phyloP scores from a whole-genome alignment of 2,113 vertebrate genomes.

The Hippopotamus amphibius region DNA sequence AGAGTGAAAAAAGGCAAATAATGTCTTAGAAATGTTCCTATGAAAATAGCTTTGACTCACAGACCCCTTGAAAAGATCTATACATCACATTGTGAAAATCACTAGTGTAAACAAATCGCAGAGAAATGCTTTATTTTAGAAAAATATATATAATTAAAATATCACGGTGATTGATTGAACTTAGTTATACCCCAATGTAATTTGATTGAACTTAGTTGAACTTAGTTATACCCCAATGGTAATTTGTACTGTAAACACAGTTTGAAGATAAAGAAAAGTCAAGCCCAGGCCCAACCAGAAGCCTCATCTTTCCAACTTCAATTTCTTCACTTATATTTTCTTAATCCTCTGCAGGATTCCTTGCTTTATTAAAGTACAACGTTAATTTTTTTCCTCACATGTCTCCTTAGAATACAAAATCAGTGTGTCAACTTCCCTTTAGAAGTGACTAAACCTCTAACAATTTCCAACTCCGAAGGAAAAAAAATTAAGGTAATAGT shows the following conservation, averaged over 20 bases:
- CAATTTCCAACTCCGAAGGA: neutral
- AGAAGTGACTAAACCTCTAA: neutral
- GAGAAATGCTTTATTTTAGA: neutral
- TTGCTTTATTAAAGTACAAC: neutral
- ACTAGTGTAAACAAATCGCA: neutral
- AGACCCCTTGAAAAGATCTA: neutral
- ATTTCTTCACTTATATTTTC: neutral
- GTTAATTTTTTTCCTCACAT: neutral
- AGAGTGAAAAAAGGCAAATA: neutral
- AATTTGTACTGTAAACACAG: neutral
- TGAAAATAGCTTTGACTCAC: neutral
- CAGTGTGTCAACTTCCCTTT: neutral
- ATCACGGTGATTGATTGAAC: neutral
- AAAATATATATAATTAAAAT: neutral
- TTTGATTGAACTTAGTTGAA: too few species aligned
- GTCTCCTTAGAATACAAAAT: conserved; percentile 30
- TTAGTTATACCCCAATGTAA: conserved; percentile 18
- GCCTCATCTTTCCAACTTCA: neutral
- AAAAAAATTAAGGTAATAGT: neutral
- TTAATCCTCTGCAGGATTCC: neutral
- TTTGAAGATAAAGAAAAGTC: neutral
- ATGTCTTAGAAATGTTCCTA: neutral
- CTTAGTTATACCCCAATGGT: neutral
- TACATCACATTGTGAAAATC: neutral
- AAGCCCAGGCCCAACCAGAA: neutral